These are phyloP conservation scores for Eutrigla gurnardus DNA, from an alignment of 2,797 vertebrate species.

Conservation along the genomic window DNA sequence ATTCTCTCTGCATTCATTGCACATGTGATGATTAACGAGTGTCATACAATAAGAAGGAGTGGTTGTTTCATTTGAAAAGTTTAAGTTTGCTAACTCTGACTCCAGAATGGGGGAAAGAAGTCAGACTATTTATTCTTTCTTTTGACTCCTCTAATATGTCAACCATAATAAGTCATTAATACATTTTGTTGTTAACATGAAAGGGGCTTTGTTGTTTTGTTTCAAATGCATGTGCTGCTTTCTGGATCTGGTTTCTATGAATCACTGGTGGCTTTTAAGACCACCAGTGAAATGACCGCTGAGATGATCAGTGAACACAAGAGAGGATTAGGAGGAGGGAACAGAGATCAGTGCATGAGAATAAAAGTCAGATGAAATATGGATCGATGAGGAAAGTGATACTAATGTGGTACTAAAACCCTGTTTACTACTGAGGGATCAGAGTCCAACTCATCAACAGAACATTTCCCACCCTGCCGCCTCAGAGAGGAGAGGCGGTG, in stretches of 20 bases:
- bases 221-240: constrained; percentile 8
- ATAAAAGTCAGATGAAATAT: not conserved
- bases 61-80: not conserved
- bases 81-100: not conserved
- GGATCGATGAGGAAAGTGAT: not conserved
- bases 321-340: not conserved
- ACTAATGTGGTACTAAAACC: constrained; percentile 18
- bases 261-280: not conserved
- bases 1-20: not conserved
- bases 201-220: not conserved
- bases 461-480: constrained; percentile 40
- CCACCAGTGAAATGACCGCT: too few species aligned
- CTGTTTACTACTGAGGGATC: constrained; percentile 22
- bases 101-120: not conserved
- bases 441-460: constrained; percentile 6
- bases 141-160: not conserved
- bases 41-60: not conserved
- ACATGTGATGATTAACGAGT: not conserved
- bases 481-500: constrained; percentile 22
- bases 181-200: not conserved
- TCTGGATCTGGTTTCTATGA: constrained; percentile 45
- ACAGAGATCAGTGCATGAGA: not conserved
- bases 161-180: not conserved
- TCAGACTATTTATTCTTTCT: not conserved
- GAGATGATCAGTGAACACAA: not conserved